Evolutionary conservation across 2,888 invertebrate genomes (phyloP).

Genomic region (Caenorhabditis sp.): DNA sequence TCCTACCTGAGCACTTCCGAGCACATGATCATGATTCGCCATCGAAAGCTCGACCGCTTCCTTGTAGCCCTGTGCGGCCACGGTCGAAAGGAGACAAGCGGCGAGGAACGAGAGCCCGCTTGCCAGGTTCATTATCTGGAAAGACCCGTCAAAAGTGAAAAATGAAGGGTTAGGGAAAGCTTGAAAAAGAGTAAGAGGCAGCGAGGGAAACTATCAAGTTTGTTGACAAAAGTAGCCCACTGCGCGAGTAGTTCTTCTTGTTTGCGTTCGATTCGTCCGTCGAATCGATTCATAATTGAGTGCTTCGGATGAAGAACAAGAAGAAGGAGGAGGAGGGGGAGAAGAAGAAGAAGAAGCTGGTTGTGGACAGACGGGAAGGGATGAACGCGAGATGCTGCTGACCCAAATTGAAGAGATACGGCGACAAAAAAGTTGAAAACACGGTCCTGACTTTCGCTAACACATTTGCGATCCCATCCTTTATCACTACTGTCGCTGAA

Average conservation of each 20-base stretch:
- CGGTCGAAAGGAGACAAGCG: conserved; percentile 22
- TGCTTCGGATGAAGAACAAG: conserved; percentile 9
- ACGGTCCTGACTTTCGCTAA: conserved; percentile 39
- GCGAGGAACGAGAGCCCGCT: conserved; percentile 21
- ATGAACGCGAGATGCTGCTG: conserved; percentile 31
- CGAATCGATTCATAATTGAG: conserved; percentile 50
- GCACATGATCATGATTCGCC: conserved; percentile 72
- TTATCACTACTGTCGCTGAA: no score
- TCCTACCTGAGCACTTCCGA: conserved; percentile 72
- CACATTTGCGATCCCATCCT: conserved; percentile 9
- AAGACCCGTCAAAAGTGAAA: conserved; percentile 2
- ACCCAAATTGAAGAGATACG: conserved; percentile 48
- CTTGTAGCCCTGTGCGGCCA: conserved; percentile 25
- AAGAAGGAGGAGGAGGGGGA: conserved; percentile 7
- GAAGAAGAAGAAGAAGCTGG: conserved; percentile 40
- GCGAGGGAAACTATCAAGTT: conserved; percentile 32
- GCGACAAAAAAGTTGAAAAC: conserved; percentile 45
- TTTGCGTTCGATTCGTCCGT: conserved; percentile 13
- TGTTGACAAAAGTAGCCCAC: conserved; percentile 47
- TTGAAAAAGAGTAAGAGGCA: conserved; percentile 1
- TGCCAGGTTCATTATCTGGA: conserved; percentile 52
- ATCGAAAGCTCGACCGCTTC: conserved; percentile 68
- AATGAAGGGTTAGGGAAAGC: neutral
- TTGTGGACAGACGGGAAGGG: conserved; percentile 23
- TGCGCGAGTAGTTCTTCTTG: conserved; percentile 12